Conservation (phyloP, 2,888 invertebrate species). For the Hololepta plana region DNA sequence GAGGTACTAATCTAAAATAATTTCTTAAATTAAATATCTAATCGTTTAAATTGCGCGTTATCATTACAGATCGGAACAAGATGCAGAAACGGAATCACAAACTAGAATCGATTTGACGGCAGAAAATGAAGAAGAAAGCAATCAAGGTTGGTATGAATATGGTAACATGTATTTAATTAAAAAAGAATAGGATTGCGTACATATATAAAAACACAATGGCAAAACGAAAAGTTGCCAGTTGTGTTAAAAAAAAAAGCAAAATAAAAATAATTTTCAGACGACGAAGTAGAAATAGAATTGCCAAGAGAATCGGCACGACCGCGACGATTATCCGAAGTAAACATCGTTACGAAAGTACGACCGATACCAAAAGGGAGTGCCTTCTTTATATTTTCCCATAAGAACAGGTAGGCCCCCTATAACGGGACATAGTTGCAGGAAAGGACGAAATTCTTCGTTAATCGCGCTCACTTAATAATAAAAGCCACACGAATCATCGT, state of each 20-base stretch:
- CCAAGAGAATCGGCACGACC: slow-evolving; percentile 53
- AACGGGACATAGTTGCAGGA: slow-evolving; percentile 25
- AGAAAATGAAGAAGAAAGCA: slow-evolving; percentile 44
- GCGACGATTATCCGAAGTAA: slow-evolving; percentile 70
- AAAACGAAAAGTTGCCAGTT: too few relatives aligned
- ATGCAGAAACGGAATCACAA: slow-evolving; percentile 52
- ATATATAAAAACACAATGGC: too few relatives aligned
- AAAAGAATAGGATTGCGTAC: too few relatives aligned
- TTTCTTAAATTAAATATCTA: slow-evolving; percentile 1
- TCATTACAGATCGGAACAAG: slow-evolving; percentile 42
- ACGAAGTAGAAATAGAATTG: slow-evolving; percentile 25
- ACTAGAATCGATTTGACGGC: slow-evolving; percentile 50
- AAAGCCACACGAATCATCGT: slow-evolving; percentile 1
- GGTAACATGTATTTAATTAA: too few relatives aligned
- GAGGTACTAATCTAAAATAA: slow-evolving; percentile 23
- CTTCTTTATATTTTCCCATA: slow-evolving; percentile 84
- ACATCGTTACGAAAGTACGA: slow-evolving; percentile 67
- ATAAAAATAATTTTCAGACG: slow-evolving; percentile 26
- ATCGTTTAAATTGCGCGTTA: background rate
- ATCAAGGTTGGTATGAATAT: slow-evolving; percentile 13
- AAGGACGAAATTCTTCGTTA: background rate
- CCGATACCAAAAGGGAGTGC: slow-evolving; percentile 83
- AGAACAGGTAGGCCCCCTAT: slow-evolving; percentile 64
- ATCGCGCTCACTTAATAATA: too few relatives aligned
- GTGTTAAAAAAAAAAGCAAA: too few relatives aligned